Percentiles rank a stretch among this genome's conserved stretches.
phyloP scores from a whole-genome alignment of 2,797 vertebrate genomes.

The Eulemur rubriventer region DNA sequence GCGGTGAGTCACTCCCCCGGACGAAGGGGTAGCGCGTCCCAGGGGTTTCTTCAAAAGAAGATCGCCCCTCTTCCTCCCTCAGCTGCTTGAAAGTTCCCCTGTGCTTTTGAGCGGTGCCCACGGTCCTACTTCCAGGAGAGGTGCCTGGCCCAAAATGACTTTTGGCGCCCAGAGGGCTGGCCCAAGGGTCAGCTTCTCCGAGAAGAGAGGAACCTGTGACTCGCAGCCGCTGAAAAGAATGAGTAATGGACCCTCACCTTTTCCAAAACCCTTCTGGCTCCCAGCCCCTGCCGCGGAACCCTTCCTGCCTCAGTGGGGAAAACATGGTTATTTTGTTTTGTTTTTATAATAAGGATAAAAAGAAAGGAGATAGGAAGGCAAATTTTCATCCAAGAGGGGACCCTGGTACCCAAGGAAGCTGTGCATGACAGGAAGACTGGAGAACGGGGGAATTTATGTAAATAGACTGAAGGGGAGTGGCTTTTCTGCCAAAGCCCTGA shows the following conservation, averaged over 20 bases:
- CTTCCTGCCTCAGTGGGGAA: not conserved
- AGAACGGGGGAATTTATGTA: not conserved
- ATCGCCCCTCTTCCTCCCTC: not conserved
- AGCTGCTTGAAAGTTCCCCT: not conserved
- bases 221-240: rapidly evolving
- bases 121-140: not conserved
- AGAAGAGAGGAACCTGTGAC: not conserved
- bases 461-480: not conserved
- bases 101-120: not conserved
- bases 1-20: rapidly evolving
- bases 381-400: not conserved
- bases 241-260: not conserved
- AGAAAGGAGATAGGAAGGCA: not conserved
- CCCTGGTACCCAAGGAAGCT: not conserved
- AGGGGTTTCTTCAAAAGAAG: not conserved
- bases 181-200: not conserved
- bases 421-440: not conserved
- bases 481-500: not conserved
- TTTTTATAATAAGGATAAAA: not conserved
- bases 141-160: not conserved
- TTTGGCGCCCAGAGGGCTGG: rapidly evolving
- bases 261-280: not conserved
- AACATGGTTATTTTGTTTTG: not conserved
- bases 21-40: not conserved
- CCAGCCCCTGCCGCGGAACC: too few species aligned